Evolutionary conservation across 2,797 vertebrate species (phyloP).

Genomic region (Silurus lanzhouensis): DNA sequence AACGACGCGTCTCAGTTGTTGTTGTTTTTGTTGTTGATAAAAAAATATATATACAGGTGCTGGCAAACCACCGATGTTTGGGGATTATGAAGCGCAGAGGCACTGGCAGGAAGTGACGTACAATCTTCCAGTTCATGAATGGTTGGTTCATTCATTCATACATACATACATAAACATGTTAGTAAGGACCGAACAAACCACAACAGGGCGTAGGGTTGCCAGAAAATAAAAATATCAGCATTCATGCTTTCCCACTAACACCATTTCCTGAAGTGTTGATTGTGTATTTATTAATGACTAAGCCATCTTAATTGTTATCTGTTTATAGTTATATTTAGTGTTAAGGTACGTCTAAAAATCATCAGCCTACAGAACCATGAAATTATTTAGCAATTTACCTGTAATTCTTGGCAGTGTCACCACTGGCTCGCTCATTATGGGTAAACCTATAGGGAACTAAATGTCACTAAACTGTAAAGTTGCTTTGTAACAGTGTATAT

Average conservation of each 20-base stretch:
- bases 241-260: not conserved
- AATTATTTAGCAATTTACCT: too few species aligned
- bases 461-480: too few species aligned
- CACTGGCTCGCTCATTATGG: too few species aligned
- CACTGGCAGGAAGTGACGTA: constrained; percentile 98
- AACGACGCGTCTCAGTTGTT: not conserved
- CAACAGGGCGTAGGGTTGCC: not conserved
- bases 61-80: constrained; percentile 90
- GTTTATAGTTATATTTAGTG: not conserved
- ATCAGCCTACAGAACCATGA: too few species aligned
- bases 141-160: constrained; percentile 74
- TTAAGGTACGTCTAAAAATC: not conserved
- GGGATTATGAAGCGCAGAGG: constrained; percentile 98
- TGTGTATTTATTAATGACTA: not conserved
- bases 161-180: not conserved
- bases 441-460: too few species aligned
- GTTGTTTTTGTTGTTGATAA: not conserved
- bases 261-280: not conserved
- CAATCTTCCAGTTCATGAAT: constrained; percentile 87
- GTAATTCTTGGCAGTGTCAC: too few species aligned
- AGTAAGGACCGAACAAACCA: not conserved
- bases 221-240: not conserved
- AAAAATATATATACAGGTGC: constrained; percentile 74
- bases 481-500: too few species aligned
- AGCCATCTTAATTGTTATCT: not conserved